Base-by-base conservation (phyloP, 2,797 vertebrate species). In the Gadopsis bispinosus region DNA sequence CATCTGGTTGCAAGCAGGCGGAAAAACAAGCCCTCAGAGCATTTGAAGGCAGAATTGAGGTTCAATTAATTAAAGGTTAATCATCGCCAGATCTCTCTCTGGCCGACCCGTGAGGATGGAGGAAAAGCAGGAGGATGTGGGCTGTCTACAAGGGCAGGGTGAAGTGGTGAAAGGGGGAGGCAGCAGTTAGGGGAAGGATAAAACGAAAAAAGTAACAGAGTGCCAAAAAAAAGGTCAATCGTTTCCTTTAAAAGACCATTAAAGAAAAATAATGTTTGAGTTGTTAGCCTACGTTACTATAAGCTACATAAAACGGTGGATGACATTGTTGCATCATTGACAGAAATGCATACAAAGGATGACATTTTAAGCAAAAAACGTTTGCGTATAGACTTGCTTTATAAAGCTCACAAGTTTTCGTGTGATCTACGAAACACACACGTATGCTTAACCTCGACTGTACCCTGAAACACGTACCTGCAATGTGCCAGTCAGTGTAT, bases 41-140 rank as follows among this genome's bases (percentile, higher is more conserved):
- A 77, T 73, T 56, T 43, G 35, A 87, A 73, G 13, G 62, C 66
- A 81, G 82, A 79, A 86, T 69, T 77, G 76, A 85, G 47, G 75
- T 84, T 86, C 79, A 75, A 89, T 93, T 91, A 90, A 93, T 93
- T 90, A 91, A 85, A 90, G 87, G 81, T 86, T 91, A 90, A 92
- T 91, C 67, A 73, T 79, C 60, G 56, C 89, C 75, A 73, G 92
- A 91, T 90, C 81, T 86, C 64, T 56, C 63, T 61, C 67, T 11
- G 61, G 72, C 83, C 81, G 77, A 80, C 60, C 68, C 56, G 79
- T 47, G 55, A 79, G 66, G 37, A 47, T 39, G 76, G 68, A 83
- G 79, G 51, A 64, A 73, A 83, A 81, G 63, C 74, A 79, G 67
- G 41, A 75, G 69, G 81, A 79, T 66, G 71, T 69, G 75, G 61